phyloP scores from a whole-genome alignment of 2,797 vertebrate species.

The Muscicapa comitata region DNA sequence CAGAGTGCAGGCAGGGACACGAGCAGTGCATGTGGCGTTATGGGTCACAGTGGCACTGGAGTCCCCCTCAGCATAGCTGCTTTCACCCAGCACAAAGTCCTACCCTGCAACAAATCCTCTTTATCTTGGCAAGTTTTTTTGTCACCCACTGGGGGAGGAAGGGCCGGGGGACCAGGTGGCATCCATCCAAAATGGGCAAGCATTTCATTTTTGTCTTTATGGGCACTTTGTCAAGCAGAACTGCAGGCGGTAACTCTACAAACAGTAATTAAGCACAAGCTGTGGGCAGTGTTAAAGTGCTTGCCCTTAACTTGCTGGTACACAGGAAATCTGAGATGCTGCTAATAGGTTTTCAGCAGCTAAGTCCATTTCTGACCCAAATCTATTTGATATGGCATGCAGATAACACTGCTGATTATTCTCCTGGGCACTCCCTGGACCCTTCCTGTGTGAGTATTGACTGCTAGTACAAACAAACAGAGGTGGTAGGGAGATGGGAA shows the following conservation, averaged over 20 bases:
- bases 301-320: constrained; percentile 37
- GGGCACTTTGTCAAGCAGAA: constrained; percentile 69
- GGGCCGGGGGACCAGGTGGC: constrained; percentile 14
- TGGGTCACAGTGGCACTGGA: rapidly evolving
- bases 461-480: constrained; percentile 9
- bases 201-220: constrained; percentile 55
- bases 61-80: no score
- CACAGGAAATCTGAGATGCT: constrained; percentile 59
- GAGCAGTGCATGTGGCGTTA: rapidly evolving
- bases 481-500: background rate
- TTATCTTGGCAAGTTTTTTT: background rate
- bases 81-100: background rate
- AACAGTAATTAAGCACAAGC: constrained; percentile 73
- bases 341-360: constrained; percentile 65
- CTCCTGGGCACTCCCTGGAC: background rate
- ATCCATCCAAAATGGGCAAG: constrained; percentile 41
- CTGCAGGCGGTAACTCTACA: constrained; percentile 51
- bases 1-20: background rate
- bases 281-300: constrained; percentile 68
- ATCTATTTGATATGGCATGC: background rate
- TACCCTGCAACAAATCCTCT: background rate
- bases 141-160: background rate
- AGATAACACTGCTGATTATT: background rate
- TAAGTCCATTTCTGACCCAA: constrained; percentile 54
- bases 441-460: constrained; percentile 46